A percentile compares a stretch with the other conserved stretches of the same genome.
These are phyloP conservation scores for Rhabdomys dilectus DNA, from an alignment of 2,113 vertebrate species.

Conservation along the genomic window DNA sequence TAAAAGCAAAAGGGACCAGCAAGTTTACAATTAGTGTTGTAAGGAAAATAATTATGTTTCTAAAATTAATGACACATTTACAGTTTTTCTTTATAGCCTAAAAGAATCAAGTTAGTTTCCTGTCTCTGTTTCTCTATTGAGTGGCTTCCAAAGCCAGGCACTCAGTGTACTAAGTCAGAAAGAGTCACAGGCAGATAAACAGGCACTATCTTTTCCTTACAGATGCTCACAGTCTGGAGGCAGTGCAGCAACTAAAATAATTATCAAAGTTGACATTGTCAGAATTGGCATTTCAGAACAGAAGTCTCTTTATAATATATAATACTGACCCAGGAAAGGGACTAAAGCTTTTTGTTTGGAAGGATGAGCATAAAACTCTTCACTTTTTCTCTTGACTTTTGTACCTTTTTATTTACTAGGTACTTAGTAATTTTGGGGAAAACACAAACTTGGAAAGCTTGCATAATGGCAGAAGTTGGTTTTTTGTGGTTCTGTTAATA, in stretches of 20 bases:
- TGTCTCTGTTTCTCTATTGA: conserved; percentile 20
- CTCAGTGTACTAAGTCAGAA: background rate
- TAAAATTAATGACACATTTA: background rate
- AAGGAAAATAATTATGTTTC: conserved; percentile 29
- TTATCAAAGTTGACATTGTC: background rate
- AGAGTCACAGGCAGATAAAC: background rate
- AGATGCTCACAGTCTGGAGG: background rate
- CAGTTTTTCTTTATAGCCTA: background rate
- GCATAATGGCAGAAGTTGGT: background rate
- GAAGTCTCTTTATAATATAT: background rate
- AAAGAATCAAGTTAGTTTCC: background rate
- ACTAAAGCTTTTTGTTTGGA: background rate
- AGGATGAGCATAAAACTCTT: background rate
- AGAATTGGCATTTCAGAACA: conserved; percentile 27
- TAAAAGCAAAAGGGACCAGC: background rate
- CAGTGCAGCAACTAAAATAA: background rate
- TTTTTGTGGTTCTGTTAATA: background rate
- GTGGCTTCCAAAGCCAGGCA: conserved; percentile 2
- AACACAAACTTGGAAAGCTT: conserved; percentile 1
- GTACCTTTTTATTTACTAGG: background rate
- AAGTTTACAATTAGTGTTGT: background rate
- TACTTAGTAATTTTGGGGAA: background rate
- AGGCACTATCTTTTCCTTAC: background rate
- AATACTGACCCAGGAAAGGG: background rate
- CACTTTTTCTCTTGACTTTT: background rate